Evolutionary conservation across 2,888 invertebrate species (phyloP).

Genomic region (Adela reaumurella): DNA sequence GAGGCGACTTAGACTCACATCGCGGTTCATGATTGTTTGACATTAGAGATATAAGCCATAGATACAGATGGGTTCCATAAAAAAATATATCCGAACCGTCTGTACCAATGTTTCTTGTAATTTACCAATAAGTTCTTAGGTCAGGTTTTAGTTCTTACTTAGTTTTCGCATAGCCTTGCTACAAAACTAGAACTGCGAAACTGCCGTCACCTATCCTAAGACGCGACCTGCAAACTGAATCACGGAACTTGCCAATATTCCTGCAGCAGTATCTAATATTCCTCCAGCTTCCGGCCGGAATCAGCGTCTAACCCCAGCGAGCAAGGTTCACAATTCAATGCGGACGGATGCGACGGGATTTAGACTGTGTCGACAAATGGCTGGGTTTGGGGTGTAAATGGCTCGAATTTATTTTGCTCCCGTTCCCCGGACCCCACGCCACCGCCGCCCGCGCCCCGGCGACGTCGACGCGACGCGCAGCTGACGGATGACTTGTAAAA

Average conservation of each 20-base stretch:
- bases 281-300: background rate
- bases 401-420: constrained; percentile 10
- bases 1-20: no score
- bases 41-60: no score
- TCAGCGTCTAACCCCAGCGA: background rate
- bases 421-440: no score
- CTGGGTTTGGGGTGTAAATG: constrained; percentile 23
- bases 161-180: no score
- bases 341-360: background rate
- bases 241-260: background rate
- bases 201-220: no score
- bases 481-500: background rate
- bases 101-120: no score
- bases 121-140: no score
- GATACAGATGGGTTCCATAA: no score
- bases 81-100: no score
- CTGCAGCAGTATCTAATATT: background rate
- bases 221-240: background rate
- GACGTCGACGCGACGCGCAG: background rate
- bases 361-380: constrained; percentile 17
- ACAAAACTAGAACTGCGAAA: no score
- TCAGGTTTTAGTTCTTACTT: no score
- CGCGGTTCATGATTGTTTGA: no score
- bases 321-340: background rate
- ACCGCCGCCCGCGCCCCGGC: background rate